Base-by-base conservation (phyloP, 1,140 invertebrate genomes). In the Probaryconus sp. region DNA sequence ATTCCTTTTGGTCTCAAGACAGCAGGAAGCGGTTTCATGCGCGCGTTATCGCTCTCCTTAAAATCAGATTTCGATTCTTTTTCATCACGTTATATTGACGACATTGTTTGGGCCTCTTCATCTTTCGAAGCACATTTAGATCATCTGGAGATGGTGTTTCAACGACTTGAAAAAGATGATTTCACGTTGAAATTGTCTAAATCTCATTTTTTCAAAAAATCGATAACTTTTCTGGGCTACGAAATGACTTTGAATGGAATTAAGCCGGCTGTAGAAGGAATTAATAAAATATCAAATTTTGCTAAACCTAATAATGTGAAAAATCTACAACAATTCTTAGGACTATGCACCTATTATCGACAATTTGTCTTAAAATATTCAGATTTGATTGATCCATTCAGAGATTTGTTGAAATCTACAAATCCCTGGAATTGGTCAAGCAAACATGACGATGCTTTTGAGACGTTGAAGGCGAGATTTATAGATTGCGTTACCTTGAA, bases 1-100 rank as follows among this genome's bases (percentile, higher is more conserved):
- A 30, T 85, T 11, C 82, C 83, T 0, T 85, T 85, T 45, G 83
- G 82, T 0, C 35, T 85, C 5, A 82, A 79, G 13, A 38, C 24
- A 4, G 50, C 53, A 10, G 21, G 51, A 5, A 24, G 35, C 6
- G 55, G 38, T 0, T 60, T 60, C 10, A 60, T 60, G 28, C 50
- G 17, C 5, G 21, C 60, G 11, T 10, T 64, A 3, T 28, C 21
- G 21, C 11, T 31, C 3, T 14, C 60, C 0, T 48, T 64, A 2
- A 45, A 24, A 4, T 13, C 26, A n/a, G 3, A 31, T 3, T 50
- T 40, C 11, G 18, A 43, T 30, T 6, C 50, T 1, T 51, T 28
- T 40, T 38, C 51, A 5, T 51, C 60, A 2, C 28, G 33, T 26
- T 64, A 64, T 26, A 30, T 61, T 10, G 56, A 61, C 16, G 43